Conservation (phyloP, 2,888 invertebrate species). For the Archips xylosteana region DNA sequence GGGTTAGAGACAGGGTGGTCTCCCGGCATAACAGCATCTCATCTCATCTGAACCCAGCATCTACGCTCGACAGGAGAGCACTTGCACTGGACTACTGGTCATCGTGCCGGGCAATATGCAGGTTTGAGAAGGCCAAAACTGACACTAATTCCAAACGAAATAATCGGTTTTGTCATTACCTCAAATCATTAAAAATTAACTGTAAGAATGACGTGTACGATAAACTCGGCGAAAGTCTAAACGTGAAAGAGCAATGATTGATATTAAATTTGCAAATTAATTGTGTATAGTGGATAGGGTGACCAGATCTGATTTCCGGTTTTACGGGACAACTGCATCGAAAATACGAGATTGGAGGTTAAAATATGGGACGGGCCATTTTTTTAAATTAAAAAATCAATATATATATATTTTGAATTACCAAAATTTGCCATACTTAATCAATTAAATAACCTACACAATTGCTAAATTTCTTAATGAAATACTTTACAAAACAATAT, state of each 20-base stretch:
- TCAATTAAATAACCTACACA: no score
- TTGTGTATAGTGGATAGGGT: not conserved
- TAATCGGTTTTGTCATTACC: conserved; percentile 92
- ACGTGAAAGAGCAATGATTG: conserved; percentile 29
- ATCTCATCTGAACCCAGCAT: conserved; percentile 76
- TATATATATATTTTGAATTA: no score
- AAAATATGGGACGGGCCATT: no score
- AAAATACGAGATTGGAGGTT: no score
- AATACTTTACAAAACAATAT: no score
- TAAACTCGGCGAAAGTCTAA: conserved; percentile 74
- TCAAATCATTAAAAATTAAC: conserved; percentile 85
- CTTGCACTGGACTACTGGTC: conserved; percentile 90
- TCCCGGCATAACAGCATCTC: conserved; percentile 73
- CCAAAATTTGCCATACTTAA: no score
- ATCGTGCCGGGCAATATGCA: conserved; percentile 88
- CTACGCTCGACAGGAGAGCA: conserved; percentile 81
- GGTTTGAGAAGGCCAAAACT: conserved; percentile 87
- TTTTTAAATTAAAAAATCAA: no score
- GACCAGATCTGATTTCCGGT: no score
- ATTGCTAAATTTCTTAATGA: no score
- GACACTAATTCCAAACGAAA: conserved; percentile 87
- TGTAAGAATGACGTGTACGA: conserved; percentile 82
- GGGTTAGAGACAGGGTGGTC: conserved; percentile 73
- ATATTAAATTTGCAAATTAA: not conserved
- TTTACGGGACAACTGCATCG: no score